phyloP scores from a whole-genome alignment of 2,113 vertebrate species.

The Hypocryptadius cinnamomeus region DNA sequence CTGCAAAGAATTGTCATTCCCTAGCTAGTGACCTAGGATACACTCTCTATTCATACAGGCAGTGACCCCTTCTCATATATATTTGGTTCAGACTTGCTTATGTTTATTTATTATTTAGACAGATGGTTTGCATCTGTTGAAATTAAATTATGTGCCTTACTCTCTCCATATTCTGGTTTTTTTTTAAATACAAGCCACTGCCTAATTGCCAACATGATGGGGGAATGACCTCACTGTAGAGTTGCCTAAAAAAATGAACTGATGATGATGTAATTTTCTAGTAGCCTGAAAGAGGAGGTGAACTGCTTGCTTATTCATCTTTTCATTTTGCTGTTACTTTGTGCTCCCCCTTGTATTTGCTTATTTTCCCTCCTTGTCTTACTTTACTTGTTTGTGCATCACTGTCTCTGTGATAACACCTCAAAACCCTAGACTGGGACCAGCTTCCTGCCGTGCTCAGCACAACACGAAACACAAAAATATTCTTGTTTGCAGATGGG shows the following conservation, averaged over 20 bases:
- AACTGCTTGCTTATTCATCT: not conserved
- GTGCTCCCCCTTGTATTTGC: not conserved
- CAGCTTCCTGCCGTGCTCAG: not conserved
- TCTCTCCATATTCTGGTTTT: not conserved
- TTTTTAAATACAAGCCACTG: not conserved
- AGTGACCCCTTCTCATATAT: not conserved
- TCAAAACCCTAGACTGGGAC: not conserved
- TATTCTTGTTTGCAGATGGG: not conserved
- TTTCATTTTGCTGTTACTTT: not conserved
- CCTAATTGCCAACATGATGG: not conserved
- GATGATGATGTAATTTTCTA: not conserved
- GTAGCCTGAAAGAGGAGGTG: not conserved
- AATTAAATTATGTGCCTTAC: not conserved
- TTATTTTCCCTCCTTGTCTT: not conserved
- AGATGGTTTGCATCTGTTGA: not conserved
- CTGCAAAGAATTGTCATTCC: not conserved
- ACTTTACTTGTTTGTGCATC: not conserved
- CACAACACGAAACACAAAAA: not conserved
- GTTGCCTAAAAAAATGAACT: not conserved
- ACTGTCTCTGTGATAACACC: not conserved
- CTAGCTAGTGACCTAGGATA: not conserved
- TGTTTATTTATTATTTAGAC: conserved; percentile 18
- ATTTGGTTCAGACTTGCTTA: not conserved
- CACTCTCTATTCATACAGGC: not conserved
- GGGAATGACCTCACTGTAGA: not conserved